Evolutionary conservation across 2,113 vertebrate species (phyloP), one percentile per base, ranked within the genome.

Genomic region (Centropristis striata): DNA sequence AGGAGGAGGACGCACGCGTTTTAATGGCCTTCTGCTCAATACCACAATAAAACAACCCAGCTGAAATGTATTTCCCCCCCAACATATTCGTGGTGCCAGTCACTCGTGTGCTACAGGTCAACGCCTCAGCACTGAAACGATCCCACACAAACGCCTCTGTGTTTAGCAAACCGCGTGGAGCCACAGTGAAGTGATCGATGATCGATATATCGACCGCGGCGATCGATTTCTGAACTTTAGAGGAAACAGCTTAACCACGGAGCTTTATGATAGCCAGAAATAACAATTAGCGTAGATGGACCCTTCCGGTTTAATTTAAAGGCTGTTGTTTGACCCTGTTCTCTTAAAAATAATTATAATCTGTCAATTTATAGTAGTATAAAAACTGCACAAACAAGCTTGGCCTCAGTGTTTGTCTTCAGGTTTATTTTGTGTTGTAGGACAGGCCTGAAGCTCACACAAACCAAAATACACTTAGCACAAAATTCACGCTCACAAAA

Each of bases 171-270:
- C 78, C 51, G 54, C 51, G 54, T 42, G 28, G 71, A 84, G 67
- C 39, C 68, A 66, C 47, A 73, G 58, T 78, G 78, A 90, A 86
- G 74, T 69, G 58, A 92, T 93, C 81, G 84, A 82, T 70, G 81
- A 88, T 93, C 91, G 21, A 93, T 93, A 86, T 37, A 92, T 91
- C 57, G 89, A 92, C 69, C 37, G 32, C 10, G 8, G 20, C 37
- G 54, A 88, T 92, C 89, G 47, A 87, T 92, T 76, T 50, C 51
- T 71, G 72, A 90, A 81, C 72, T 87, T 79, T 36, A 28, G 65
- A n/a, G 65, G 25, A 68, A 80, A 81, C 70, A 58, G 69, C 49
- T 87, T 63, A 66, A 79, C 60, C 85, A 50, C 10, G 46, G 36
- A 50, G 87, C 71, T 61, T 85, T 79, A 75, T 87, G 51, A 84